Percentiles rank a stretch among this genome's conserved stretches.
phyloP scores from a whole-genome alignment of 2,797 vertebrate genomes.

The Microctenopoma stevenorrisi region DNA sequence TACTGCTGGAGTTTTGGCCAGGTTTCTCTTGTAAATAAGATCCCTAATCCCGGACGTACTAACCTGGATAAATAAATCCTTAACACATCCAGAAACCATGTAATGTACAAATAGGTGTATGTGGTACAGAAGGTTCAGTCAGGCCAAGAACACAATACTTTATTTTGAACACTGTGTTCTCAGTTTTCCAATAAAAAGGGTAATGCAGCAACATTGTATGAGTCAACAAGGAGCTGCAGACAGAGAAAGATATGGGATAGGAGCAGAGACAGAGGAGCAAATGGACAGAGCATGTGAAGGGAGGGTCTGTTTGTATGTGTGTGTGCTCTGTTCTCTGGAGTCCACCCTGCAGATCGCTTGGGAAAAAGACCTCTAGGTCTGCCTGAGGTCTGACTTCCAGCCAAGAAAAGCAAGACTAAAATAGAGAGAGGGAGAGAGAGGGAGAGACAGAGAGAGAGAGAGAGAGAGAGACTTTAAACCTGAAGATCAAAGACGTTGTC shows the following conservation, averaged over 20 bases:
- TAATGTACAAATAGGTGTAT: constrained; percentile 32
- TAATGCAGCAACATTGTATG: constrained; percentile 2
- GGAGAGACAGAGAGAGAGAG: constrained; percentile 39
- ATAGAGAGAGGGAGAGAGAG: constrained; percentile 78
- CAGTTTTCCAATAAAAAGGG: constrained; percentile 37
- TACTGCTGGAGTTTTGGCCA: constrained; percentile 30
- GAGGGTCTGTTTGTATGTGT: constrained; percentile 60
- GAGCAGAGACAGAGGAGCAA: constrained; percentile 61
- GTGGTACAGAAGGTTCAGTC: constrained; percentile 31
- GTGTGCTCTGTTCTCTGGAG: constrained; percentile 69
- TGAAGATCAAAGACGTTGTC: constrained; percentile 81
- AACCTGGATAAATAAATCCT: constrained; percentile 50
- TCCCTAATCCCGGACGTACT: constrained; percentile 39
- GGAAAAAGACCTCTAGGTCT: constrained; percentile 96
- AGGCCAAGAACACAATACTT: constrained; percentile 35
- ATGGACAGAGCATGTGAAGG: constrained; percentile 69
- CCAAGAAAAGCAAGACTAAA: constrained; percentile 99
- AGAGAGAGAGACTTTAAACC: constrained; percentile 52
- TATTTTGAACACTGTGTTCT: constrained; percentile 62
- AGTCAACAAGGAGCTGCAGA: constrained; percentile 68
- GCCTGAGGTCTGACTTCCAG: constrained; percentile 88
- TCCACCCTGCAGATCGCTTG: constrained; percentile 86
- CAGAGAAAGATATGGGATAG: constrained; percentile 61
- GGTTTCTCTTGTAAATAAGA: constrained; percentile 44
- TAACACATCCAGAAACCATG: constrained; percentile 48